A percentile compares a stretch with the other conserved stretches of the same genome.
Conservation (phyloP, 2,888 invertebrate genomes). For the Meteorus colon region DNA sequence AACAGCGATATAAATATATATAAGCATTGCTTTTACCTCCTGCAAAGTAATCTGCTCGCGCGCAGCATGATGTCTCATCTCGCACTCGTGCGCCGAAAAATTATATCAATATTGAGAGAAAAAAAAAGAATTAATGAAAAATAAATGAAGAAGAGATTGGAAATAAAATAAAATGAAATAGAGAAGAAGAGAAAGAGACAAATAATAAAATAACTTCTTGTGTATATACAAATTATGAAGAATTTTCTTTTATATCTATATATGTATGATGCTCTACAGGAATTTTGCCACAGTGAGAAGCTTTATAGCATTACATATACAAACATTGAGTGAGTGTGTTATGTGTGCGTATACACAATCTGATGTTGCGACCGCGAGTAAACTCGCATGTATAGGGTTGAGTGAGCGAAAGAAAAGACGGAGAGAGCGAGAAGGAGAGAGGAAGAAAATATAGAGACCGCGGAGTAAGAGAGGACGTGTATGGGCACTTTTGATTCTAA, state of each 20-base stretch:
- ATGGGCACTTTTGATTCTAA: constrained; percentile 54
- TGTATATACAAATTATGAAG: neutral
- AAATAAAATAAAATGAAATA: constrained; percentile 15
- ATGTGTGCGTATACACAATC: neutral
- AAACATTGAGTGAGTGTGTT: too few species aligned
- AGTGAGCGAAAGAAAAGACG: constrained; percentile 23
- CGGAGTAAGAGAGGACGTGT: constrained; percentile 50
- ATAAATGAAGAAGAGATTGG: neutral
- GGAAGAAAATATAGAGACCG: neutral
- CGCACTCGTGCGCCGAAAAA: constrained; percentile 42
- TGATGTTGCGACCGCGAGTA: neutral
- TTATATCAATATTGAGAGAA: constrained; percentile 2
- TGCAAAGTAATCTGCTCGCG: constrained; percentile 68
- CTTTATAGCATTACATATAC: too few species aligned
- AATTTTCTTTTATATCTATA: neutral
- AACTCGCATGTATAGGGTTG: neutral
- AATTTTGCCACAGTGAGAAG: neutral
- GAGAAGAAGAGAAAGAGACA: constrained; percentile 7
- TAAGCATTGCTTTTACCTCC: constrained; percentile 55
- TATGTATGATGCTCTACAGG: neutral
- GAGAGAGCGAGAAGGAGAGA: neutral
- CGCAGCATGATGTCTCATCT: constrained; percentile 65
- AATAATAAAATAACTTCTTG: neutral
- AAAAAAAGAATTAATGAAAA: neutral
- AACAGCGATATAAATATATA: constrained; percentile 32